phyloP scores from a whole-genome alignment of 2,113 vertebrate genomes.

The Phalacrocorax aristotelis region DNA sequence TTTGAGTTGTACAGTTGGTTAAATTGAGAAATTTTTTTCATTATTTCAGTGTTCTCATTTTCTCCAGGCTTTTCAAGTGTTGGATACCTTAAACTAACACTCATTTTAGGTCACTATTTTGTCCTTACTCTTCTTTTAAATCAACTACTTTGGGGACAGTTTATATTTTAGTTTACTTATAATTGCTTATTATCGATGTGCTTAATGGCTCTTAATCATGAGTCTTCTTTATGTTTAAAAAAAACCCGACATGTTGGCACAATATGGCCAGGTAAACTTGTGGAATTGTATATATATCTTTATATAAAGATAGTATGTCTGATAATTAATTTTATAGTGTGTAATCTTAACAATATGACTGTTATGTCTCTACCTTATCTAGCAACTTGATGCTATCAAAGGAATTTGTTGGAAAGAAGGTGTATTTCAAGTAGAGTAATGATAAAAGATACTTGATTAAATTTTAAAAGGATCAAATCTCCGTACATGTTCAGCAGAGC shows the following conservation, averaged over 20 bases:
- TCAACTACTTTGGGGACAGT: background rate
- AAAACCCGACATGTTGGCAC: background rate
- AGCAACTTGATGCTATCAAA: background rate
- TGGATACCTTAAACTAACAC: background rate
- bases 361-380: background rate
- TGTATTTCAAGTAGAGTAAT: background rate
- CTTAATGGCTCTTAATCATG: background rate
- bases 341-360: background rate
- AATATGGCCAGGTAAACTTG: background rate
- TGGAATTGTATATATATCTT: background rate
- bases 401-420: background rate
- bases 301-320: background rate
- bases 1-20: background rate
- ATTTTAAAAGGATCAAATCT: background rate
- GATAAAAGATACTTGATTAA: background rate
- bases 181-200: background rate
- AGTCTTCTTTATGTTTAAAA: background rate
- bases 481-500: background rate
- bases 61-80: background rate
- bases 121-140: background rate
- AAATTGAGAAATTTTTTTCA: background rate
- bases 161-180: background rate
- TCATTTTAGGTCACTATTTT: background rate
- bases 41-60: background rate
- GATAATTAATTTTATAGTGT: background rate